These are phyloP conservation scores for Nomada fucata DNA, from an alignment of 2,888 invertebrate genomes.

Conservation along the genomic window DNA sequence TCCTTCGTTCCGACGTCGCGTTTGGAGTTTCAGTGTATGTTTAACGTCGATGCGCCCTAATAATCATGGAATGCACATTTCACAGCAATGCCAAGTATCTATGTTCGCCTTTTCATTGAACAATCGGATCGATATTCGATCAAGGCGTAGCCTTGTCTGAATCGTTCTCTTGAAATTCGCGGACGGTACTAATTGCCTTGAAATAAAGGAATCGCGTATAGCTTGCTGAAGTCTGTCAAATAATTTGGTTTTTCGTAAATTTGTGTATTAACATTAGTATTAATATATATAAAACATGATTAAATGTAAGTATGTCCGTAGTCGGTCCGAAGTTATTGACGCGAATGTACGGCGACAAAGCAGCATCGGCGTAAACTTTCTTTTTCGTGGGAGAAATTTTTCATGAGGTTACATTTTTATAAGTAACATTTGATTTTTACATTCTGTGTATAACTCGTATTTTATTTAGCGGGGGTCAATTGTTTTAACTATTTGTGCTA, in stretches of 20 bases:
- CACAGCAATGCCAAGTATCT: conserved; percentile 15
- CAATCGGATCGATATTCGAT: conserved; percentile 3
- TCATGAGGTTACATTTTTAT: too few species aligned
- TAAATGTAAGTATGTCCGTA: too few species aligned
- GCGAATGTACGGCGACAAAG: too few species aligned
- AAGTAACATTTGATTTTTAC: too few species aligned
- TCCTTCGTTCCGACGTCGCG: conserved; percentile 23
- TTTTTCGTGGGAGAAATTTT: too few species aligned
- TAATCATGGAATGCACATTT: conserved; percentile 55
- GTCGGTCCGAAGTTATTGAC: too few species aligned
- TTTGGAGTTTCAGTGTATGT: conserved; percentile 40
- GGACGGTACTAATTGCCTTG: not conserved
- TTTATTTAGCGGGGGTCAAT: too few species aligned
- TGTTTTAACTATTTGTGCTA: too few species aligned
- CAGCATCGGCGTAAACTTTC: too few species aligned
- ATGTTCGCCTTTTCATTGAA: conserved; percentile 4
- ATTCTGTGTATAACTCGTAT: too few species aligned
- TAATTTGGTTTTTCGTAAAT: not conserved
- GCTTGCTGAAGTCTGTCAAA: not conserved
- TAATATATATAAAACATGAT: not conserved
- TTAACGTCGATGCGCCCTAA: conserved; percentile 48
- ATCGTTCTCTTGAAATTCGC: not conserved
- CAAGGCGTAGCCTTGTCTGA: conserved; percentile 3
- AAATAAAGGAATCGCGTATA: not conserved
- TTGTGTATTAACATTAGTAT: too few species aligned